Evolutionary conservation across 2,888 invertebrate species (phyloP), one percentile per base, ranked within the genome.

Genomic region (Sicus ferrugineus): DNA sequence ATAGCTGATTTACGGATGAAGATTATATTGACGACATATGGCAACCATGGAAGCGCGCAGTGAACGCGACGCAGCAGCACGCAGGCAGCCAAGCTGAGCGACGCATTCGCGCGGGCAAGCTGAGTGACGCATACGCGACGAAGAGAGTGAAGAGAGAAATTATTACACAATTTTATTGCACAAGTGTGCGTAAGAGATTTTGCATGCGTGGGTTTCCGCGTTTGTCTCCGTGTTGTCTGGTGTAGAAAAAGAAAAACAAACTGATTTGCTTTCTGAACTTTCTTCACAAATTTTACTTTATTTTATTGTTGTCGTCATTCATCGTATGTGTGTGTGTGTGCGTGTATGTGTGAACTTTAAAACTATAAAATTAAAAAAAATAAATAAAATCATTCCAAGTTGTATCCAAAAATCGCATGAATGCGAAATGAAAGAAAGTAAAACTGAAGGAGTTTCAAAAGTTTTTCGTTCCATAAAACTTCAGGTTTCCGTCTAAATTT

Each of bases 1-100:
- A 67, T 64, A 67, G 67, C 63, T 70, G 67, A 70, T 66, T 70
- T 70, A 70, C 62, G 62, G 67, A 67, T 62, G 50, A 50, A 58
- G 62, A 64, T 59, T 38, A 62, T 16, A 26, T 58, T 64, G 62
- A 56, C 68, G 50, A 30, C 50, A 42, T 42, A 42, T 9, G 14
- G 42, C 42, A n/a, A n/a, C 16, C 14, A n/a, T 4, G 23, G n/a
- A 68, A 61, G 68, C 23, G 42, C n/a, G 14, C 16, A 42, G 42
- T 4, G 23, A 26, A 68, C 62, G 68, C 23, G 42, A 34, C 30
- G 28, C 34, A 34, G 42, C 16, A 46, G 26, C 28, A n/a, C 4
- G 31, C 62, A 46, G 30, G 26, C n/a, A n/a, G 42, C 3, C 11
- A 42, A 46, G 23, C 7, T 30, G 16, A 42, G n/a, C 42, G n/a